phyloP scores from a whole-genome alignment of 2,888 invertebrate species.

The Beris morrisii region DNA sequence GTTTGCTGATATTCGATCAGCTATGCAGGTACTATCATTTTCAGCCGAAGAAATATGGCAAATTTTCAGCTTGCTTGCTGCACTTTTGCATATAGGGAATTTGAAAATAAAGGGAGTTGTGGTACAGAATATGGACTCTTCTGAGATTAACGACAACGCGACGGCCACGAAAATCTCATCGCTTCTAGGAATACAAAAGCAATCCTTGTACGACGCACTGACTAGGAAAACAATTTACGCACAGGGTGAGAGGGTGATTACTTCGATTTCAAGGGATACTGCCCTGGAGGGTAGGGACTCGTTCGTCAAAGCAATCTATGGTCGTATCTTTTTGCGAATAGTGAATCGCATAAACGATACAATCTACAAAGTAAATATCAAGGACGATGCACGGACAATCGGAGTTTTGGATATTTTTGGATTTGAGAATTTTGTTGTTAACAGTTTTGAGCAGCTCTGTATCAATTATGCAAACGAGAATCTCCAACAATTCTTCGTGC shows the following conservation, averaged over 20 bases:
- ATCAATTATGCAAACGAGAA: conserved; percentile 97
- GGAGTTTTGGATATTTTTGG: conserved; percentile 96
- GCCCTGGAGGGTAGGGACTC: conserved; percentile 88
- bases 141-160: conserved; percentile 74
- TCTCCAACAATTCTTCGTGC: conserved; percentile 93
- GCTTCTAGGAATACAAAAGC: conserved; percentile 71
- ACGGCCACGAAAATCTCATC: conserved; percentile 71
- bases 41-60: conserved; percentile 81
- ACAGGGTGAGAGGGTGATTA: conserved; percentile 79
- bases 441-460: conserved; percentile 94
- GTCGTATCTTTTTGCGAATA: conserved; percentile 85
- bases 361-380: conserved; percentile 67
- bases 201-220: conserved; percentile 74
- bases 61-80: conserved; percentile 80
- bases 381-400: conserved; percentile 65
- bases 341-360: conserved; percentile 88
- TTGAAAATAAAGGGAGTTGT: conserved; percentile 76
- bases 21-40: conserved; percentile 91
- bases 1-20: conserved; percentile 84
- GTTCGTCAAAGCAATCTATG: conserved; percentile 91
- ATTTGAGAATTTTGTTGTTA: conserved; percentile 90
- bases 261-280: conserved; percentile 72
- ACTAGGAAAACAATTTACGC: conserved; percentile 84
- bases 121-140: conserved; percentile 82
- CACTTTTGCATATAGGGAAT: conserved; percentile 90